Conservation (phyloP, 2,888 invertebrate species). For the Kryphioiulus occultus region DNA sequence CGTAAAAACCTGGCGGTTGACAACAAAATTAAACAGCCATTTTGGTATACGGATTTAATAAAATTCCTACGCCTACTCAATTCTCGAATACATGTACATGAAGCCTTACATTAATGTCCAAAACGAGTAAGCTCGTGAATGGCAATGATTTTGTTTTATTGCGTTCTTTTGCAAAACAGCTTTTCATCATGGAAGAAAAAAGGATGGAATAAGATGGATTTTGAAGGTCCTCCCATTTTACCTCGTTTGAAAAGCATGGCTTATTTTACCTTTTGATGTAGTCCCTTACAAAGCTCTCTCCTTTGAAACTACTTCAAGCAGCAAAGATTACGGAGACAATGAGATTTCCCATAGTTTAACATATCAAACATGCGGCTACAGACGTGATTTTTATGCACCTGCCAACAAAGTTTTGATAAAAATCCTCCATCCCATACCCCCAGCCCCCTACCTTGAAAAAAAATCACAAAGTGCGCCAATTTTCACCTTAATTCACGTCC, state of each 20-base stretch:
- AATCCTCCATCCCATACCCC: not conserved
- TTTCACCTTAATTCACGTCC: not conserved
- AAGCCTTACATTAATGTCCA: too few species aligned
- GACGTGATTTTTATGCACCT: not conserved
- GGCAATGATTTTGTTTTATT: too few species aligned
- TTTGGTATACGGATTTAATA: too few species aligned
- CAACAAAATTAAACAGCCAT: not conserved
- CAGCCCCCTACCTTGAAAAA: not conserved
- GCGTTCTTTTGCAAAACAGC: not conserved
- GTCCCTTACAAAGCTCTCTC: not conserved
- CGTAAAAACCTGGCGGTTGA: not conserved
- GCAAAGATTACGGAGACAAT: slow-evolving; percentile 22
- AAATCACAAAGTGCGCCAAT: not conserved
- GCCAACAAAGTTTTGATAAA: not conserved
- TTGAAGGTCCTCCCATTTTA: not conserved
- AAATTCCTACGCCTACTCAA: too few species aligned
- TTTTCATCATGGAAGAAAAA: not conserved
- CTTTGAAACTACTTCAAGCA: slow-evolving; percentile 6
- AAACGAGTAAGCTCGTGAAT: not conserved
- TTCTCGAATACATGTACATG: not conserved
- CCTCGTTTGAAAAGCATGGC: not conserved
- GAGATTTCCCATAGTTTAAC: not conserved
- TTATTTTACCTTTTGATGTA: slow-evolving; percentile 7
- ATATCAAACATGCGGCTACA: not conserved
- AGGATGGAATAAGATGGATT: not conserved